Percentiles rank a stretch among this genome's conserved stretches.
These are phyloP conservation scores for Dinomys branickii DNA, from an alignment of 2,113 vertebrate genomes.

Conservation along the genomic window DNA sequence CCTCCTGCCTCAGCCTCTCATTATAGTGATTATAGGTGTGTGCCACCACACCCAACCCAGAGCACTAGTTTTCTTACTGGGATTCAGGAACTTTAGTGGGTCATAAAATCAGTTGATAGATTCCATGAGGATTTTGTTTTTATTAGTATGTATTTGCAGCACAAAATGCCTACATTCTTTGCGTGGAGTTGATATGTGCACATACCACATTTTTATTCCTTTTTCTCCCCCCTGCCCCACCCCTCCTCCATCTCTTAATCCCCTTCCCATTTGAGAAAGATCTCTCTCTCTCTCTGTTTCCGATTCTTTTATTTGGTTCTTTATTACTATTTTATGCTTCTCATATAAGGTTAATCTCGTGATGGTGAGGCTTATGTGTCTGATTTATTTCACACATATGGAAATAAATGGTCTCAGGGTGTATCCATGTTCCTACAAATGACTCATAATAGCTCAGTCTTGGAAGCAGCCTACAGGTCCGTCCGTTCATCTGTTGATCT, in stretches of 20 bases:
- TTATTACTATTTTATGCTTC: neutral
- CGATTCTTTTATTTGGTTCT: neutral
- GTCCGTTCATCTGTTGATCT: no score
- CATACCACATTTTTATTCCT: no score
- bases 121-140: neutral
- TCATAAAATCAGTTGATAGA: constrained; percentile 54
- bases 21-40: no score
- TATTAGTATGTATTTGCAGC: neutral
- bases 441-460: neutral
- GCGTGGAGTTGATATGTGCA: neutral
- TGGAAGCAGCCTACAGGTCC: neutral
- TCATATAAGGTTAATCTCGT: neutral
- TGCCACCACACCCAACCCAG: no score
- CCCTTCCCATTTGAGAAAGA: neutral
- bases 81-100: constrained; percentile 13
- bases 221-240: neutral
- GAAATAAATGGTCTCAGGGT: neutral
- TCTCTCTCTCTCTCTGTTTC: neutral
- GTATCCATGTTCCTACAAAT: neutral
- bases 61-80: neutral
- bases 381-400: neutral
- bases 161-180: neutral
- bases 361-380: neutral
- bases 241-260: neutral
- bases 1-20: neutral